phyloP scores from a whole-genome alignment of 2,113 vertebrate genomes.

The Cettia cetti region DNA sequence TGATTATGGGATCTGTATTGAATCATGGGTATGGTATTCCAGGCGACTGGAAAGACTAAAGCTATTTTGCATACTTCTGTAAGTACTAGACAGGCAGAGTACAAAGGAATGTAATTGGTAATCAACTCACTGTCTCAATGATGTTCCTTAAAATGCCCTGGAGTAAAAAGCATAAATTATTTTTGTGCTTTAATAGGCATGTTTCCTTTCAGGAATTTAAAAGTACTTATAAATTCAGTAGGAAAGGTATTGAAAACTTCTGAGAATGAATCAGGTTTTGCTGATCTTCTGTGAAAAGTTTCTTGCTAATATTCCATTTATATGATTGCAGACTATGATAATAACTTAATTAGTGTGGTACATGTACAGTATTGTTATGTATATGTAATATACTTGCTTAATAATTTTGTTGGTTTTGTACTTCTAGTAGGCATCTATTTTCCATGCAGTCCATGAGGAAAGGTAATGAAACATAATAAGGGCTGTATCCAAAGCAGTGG shows the following conservation, averaged over 20 bases:
- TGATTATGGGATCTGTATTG: background rate
- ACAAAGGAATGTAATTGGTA: background rate
- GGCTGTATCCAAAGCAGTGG: background rate
- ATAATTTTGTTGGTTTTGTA: background rate
- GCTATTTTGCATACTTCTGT: background rate
- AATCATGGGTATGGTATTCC: background rate
- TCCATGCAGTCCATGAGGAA: background rate
- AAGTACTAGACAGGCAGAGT: background rate
- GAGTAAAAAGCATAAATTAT: background rate
- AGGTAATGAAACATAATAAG: slow-evolving; percentile 44
- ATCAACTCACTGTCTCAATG: background rate
- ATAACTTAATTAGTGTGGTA: background rate
- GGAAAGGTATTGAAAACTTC: background rate
- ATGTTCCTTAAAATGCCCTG: background rate
- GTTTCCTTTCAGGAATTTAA: background rate
- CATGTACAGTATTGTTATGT: background rate
- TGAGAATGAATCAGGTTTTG: background rate
- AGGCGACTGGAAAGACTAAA: background rate
- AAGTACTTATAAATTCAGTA: background rate
- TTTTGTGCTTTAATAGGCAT: background rate
- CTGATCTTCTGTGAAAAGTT: background rate
- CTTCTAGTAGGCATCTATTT: slow-evolving; percentile 18
- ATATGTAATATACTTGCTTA: background rate
- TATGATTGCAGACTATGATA: background rate
- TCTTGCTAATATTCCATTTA: background rate